A percentile compares a stretch with the other conserved stretches of the same genome.
Conservation (phyloP, 1,140 invertebrate genomes). For the Brachionus manjavacas region DNA sequence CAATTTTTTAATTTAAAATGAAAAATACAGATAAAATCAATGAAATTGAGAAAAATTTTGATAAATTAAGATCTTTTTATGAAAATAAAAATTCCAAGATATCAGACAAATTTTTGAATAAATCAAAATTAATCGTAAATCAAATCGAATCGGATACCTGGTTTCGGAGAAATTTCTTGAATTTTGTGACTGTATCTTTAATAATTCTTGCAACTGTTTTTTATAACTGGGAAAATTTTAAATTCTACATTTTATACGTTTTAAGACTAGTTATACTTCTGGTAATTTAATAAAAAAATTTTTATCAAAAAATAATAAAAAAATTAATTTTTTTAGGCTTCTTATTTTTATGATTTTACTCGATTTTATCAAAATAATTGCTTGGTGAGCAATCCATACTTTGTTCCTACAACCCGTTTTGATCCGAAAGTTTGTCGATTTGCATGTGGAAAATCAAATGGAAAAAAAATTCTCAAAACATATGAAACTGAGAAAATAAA, state of each 20-base stretch:
- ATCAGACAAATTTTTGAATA: background rate
- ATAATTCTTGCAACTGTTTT: background rate
- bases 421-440: background rate
- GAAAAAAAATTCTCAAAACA: constrained; percentile 2
- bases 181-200: background rate
- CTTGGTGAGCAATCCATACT: background rate
- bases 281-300: background rate
- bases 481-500: background rate
- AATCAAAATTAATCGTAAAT: background rate
- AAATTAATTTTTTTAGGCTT: background rate
- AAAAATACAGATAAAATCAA: background rate
- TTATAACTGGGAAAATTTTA: background rate
- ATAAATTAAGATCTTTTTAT: background rate
- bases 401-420: background rate
- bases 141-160: background rate
- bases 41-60: background rate
- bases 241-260: constrained; percentile 15
- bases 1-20: background rate
- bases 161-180: background rate
- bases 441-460: constrained; percentile 30
- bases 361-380: constrained; percentile 20
- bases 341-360: constrained; percentile 29
- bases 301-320: background rate
- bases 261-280: background rate
- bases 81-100: background rate